Conservation (phyloP, 2,888 invertebrate species). For the Alsophila aescularia region DNA sequence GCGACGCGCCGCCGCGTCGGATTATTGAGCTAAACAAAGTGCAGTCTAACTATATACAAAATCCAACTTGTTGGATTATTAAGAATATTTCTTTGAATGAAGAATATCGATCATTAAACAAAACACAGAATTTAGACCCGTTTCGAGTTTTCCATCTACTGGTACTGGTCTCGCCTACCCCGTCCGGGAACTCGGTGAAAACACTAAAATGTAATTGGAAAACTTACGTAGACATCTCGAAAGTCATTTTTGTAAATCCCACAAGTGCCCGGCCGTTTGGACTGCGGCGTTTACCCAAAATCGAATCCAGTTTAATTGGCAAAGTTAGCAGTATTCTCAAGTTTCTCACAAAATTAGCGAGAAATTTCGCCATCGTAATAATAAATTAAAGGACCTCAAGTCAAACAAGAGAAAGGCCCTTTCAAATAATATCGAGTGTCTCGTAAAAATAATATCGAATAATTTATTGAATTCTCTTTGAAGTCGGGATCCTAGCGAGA, state of each 20-base stretch:
- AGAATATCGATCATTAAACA: slow-evolving; percentile 1
- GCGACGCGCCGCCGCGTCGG: too few species aligned
- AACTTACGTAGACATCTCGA: slow-evolving; percentile 48
- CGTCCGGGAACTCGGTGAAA: slow-evolving; percentile 25
- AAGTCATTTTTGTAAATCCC: slow-evolving; percentile 57
- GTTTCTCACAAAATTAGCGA: slow-evolving; percentile 59
- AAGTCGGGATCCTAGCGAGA: not conserved
- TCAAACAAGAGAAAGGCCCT: slow-evolving; percentile 20
- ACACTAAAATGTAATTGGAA: slow-evolving; percentile 50
- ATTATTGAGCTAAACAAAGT: too few species aligned
- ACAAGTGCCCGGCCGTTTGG: slow-evolving; percentile 43
- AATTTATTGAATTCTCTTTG: slow-evolving; percentile 17
- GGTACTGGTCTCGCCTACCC: slow-evolving; percentile 6
- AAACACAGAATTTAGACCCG: slow-evolving; percentile 2
- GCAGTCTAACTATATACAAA: too few species aligned
- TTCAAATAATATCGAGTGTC: slow-evolving; percentile 24
- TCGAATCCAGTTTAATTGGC: slow-evolving; percentile 69
- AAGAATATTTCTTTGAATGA: too few species aligned
- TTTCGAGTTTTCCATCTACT: slow-evolving; percentile 6
- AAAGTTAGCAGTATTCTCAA: slow-evolving; percentile 60
- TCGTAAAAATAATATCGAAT: slow-evolving; percentile 23
- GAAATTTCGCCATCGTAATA: slow-evolving; percentile 50
- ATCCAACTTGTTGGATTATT: too few species aligned
- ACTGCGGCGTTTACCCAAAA: slow-evolving; percentile 57
- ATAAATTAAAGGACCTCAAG: slow-evolving; percentile 59